phyloP scores from a whole-genome alignment of 2,888 invertebrate species.

The Drosophila hamatofila region DNA sequence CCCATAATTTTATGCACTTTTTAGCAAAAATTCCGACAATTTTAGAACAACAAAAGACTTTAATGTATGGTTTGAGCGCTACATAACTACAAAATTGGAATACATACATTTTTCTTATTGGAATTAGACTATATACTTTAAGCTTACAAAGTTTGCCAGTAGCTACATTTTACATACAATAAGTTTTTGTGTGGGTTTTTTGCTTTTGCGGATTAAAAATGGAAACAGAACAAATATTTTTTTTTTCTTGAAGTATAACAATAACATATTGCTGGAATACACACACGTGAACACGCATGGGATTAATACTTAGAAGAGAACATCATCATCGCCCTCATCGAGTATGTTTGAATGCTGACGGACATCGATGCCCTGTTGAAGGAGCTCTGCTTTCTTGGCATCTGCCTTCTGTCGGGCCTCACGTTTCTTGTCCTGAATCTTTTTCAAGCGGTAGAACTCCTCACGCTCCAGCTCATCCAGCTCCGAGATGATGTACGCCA shows the following conservation, averaged over 20 bases:
- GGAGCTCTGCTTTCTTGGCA: conserved; percentile 83
- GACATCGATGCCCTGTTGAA: conserved; percentile 86
- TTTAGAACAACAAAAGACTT: conserved; percentile 74
- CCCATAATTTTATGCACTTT: conserved; percentile 44
- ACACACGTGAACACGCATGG: conserved; percentile 31
- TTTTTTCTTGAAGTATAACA: conserved; percentile 57
- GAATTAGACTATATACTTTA: conserved; percentile 70
- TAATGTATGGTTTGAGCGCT: conserved; percentile 74
- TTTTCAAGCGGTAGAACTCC: conserved; percentile 97
- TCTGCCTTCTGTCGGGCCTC: conserved; percentile 91
- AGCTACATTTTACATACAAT: conserved; percentile 58
- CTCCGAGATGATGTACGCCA: conserved; percentile 98
- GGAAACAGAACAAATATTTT: conserved; percentile 66
- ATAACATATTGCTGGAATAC: conserved; percentile 73
- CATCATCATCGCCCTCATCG: conserved; percentile 94
- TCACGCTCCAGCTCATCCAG: conserved; percentile 99
- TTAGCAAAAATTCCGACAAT: conserved; percentile 36
- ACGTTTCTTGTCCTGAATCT: conserved; percentile 98
- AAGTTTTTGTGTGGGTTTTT: conserved; percentile 49
- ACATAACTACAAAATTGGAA: conserved; percentile 77
- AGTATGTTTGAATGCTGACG: conserved; percentile 88
- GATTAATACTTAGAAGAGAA: conserved; percentile 89
- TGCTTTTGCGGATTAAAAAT: conserved; percentile 65
- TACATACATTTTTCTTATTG: conserved; percentile 76
- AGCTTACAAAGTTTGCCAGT: conserved; percentile 50